Conservation (phyloP, 1,140 invertebrate species). For the Drosophila willistoni region DNA sequence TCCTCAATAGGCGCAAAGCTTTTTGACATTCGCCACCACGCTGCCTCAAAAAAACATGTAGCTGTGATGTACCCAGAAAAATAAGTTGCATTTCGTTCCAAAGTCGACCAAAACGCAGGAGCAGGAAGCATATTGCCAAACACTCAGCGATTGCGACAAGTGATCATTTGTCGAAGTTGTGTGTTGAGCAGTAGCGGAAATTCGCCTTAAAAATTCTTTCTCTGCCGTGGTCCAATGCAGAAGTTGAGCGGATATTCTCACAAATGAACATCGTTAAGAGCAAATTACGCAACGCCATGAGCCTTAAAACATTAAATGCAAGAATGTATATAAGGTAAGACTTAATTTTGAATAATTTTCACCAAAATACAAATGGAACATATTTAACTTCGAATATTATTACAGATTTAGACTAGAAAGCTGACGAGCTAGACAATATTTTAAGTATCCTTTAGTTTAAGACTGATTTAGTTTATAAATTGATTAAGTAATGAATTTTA, state of each 20-base stretch:
- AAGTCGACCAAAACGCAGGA: too few relatives aligned
- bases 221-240: slow-evolving; percentile 4
- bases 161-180: too few relatives aligned
- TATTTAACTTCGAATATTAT: slow-evolving; percentile 13
- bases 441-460: slow-evolving; percentile 4
- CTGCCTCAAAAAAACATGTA: slow-evolving; percentile 27
- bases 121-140: too few relatives aligned
- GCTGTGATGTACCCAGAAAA: slow-evolving; percentile 4
- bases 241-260: slow-evolving; percentile 12
- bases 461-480: neutral
- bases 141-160: too few relatives aligned
- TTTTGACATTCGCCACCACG: slow-evolving; percentile 23
- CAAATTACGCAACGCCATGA: slow-evolving; percentile 14
- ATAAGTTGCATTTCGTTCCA: too few relatives aligned
- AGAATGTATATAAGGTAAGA: slow-evolving; percentile 10
- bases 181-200: neutral
- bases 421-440: slow-evolving; percentile 3
- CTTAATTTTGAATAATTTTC: slow-evolving; percentile 3
- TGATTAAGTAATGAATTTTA: neutral
- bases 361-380: slow-evolving; percentile 4
- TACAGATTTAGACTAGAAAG: slow-evolving; percentile 6
- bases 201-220: slow-evolving; percentile 9
- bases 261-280: slow-evolving; percentile 18
- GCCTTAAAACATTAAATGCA: slow-evolving; percentile 21
- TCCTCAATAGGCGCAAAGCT: slow-evolving; percentile 25